A percentile compares a stretch with the other conserved stretches of the same genome.
phyloP scores from a whole-genome alignment of 2,113 vertebrate genomes.

The Proteles cristata region DNA sequence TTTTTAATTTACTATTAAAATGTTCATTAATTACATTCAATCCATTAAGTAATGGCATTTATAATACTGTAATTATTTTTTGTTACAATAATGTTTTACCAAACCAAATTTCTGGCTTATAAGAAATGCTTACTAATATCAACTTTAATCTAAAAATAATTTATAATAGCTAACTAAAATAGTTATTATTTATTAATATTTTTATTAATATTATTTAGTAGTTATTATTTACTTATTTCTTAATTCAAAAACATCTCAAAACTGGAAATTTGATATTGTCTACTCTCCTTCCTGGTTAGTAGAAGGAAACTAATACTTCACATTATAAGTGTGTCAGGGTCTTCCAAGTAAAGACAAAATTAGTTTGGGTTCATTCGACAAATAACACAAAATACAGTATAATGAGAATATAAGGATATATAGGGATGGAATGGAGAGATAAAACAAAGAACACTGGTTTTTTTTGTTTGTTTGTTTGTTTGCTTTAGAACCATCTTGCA shows the following conservation, averaged over 20 bases:
- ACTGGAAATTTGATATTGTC: neutral
- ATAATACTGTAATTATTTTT: neutral
- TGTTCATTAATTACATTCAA: neutral
- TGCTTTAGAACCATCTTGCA: neutral
- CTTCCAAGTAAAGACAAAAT: neutral
- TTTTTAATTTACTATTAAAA: neutral
- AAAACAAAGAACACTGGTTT: neutral
- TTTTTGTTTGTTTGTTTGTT: too few relatives aligned
- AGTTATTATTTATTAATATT: too few relatives aligned
- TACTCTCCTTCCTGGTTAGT: neutral
- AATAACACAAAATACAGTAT: neutral
- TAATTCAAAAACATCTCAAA: neutral
- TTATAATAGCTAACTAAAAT: neutral
- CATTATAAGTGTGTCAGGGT: neutral
- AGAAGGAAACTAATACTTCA: neutral
- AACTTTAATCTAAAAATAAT: neutral
- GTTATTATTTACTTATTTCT: neutral
- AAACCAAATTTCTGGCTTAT: neutral
- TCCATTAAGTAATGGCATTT: neutral
- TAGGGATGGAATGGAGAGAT: neutral
- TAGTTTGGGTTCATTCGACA: neutral
- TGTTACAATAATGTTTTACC: neutral
- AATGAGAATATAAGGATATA: neutral
- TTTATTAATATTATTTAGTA: too few relatives aligned
- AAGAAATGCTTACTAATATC: neutral